Evolutionary conservation across 2,888 invertebrate genomes (phyloP).

Genomic region (Nezara viridula): DNA sequence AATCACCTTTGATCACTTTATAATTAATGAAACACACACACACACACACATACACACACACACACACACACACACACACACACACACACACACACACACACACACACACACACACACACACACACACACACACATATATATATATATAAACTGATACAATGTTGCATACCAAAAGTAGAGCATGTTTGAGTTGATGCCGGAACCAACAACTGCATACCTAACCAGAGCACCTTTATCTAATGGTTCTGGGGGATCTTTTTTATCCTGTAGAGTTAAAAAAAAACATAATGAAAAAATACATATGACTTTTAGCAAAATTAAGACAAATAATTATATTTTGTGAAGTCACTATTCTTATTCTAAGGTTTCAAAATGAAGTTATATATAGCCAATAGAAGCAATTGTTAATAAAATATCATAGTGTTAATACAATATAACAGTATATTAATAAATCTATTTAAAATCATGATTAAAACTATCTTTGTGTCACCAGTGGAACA

Average conservation of each 20-base stretch:
- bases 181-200: conserved; percentile 74
- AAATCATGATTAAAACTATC: not conserved
- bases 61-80: too few species aligned
- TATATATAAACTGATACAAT: not conserved
- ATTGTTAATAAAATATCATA: too few species aligned
- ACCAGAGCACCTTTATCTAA: conserved; percentile 72
- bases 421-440: too few species aligned
- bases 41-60: too few species aligned
- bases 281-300: not conserved
- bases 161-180: conserved; percentile 74
- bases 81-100: too few species aligned
- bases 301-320: not conserved
- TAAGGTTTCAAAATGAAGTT: not conserved
- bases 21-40: too few species aligned
- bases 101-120: too few species aligned
- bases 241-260: conserved; percentile 66
- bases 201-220: conserved; percentile 76
- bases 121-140: too few species aligned
- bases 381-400: too few species aligned
- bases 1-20: too few species aligned
- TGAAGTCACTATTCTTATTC: conserved; percentile 31
- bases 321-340: not conserved
- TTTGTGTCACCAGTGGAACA: not conserved
- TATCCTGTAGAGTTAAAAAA: conserved; percentile 64
- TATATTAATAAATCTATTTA: not conserved